Evolutionary conservation across 2,113 vertebrate genomes (phyloP).

Genomic region (Bubalus kerabau): DNA sequence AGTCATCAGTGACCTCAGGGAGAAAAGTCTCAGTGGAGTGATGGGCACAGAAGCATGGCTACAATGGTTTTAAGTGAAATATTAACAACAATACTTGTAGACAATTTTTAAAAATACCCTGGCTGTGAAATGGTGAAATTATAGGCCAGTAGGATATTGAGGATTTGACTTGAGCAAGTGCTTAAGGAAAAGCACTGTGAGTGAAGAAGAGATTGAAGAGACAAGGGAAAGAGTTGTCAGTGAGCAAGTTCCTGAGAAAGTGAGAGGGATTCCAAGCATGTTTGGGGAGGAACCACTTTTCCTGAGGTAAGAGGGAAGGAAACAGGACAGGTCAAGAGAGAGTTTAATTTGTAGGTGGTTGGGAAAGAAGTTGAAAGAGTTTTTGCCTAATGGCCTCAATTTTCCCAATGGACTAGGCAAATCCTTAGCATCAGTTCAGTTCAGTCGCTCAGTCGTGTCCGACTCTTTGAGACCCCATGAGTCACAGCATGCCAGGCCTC

Average conservation of each 20-base stretch:
- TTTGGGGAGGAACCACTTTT: neutral
- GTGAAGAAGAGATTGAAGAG: neutral
- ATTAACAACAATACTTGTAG: neutral
- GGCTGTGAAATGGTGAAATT: neutral
- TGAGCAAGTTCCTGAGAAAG: neutral
- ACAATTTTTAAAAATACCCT: neutral
- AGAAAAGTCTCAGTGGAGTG: neutral
- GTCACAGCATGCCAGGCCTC: no score
- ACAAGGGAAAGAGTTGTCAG: neutral
- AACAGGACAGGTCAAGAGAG: neutral
- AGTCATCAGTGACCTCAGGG: neutral
- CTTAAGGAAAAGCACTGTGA: neutral
- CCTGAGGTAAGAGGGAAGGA: neutral
- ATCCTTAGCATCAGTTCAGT: neutral
- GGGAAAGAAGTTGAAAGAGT: neutral
- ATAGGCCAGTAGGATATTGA: neutral
- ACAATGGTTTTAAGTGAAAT: neutral
- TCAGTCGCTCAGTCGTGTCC: no score
- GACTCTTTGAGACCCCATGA: no score
- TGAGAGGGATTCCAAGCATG: neutral
- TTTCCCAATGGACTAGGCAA: neutral
- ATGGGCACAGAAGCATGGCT: neutral
- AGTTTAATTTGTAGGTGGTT: neutral
- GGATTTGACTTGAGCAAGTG: neutral
- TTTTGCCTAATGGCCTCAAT: neutral